A percentile compares a stretch with the other conserved stretches of the same genome.
These are phyloP conservation scores for Amphiprion percula DNA, from an alignment of 2,113 vertebrate genomes.

Conservation along the genomic window DNA sequence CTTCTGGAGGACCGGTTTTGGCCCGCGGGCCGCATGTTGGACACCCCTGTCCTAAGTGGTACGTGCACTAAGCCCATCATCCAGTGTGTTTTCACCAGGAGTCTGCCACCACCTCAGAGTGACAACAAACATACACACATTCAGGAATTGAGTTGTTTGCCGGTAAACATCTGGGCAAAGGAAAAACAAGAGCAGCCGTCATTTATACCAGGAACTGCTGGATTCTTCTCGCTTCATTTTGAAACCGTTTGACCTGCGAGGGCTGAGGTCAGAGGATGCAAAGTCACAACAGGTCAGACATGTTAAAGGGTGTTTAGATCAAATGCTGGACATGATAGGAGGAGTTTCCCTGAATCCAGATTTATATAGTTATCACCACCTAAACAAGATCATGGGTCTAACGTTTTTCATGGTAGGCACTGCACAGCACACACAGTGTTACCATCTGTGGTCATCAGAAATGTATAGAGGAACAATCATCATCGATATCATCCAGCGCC, in stretches of 20 bases:
- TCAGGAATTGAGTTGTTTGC: conserved; percentile 19
- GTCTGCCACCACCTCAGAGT: conserved; percentile 18
- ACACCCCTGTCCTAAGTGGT: not conserved
- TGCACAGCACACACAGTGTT: conserved; percentile 63
- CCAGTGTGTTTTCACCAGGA: not conserved
- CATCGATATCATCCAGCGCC: conserved; percentile 95
- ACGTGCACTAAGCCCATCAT: not conserved
- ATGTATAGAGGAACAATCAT: conserved; percentile 92
- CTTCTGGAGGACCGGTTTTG: too few species aligned
- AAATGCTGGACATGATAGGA: not conserved
- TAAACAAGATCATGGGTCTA: not conserved
- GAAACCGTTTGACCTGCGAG: conserved; percentile 77
- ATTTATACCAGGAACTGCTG: conserved; percentile 65
- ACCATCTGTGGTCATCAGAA: conserved; percentile 88
- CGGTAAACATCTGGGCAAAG: conserved; percentile 31
- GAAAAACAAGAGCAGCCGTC: conserved; percentile 46
- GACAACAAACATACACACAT: conserved; percentile 48
- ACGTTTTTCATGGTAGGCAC: not conserved
- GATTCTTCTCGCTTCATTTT: conserved; percentile 73
- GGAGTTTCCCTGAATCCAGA: not conserved
- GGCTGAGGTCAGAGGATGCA: conserved; percentile 63
- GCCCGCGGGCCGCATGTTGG: too few species aligned
- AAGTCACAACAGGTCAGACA: conserved; percentile 35
- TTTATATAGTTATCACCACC: not conserved
- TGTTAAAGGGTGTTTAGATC: not conserved